Evolutionary conservation across 1,140 invertebrate genomes (phyloP).

Genomic region (Eriosoma lanigerum): DNA sequence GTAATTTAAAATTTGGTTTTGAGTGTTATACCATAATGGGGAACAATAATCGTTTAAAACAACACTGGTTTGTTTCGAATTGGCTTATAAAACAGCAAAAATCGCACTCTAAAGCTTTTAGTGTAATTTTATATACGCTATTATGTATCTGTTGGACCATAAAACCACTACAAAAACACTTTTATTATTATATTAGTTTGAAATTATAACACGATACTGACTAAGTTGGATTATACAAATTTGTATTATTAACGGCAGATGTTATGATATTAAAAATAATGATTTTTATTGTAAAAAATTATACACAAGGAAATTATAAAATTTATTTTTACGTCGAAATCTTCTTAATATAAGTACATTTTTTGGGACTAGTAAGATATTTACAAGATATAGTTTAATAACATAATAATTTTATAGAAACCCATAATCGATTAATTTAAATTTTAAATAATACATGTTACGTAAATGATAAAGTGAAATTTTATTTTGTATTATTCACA

Average conservation of each 20-base stretch:
- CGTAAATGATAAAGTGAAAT: too few species aligned
- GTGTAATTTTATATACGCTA: slow-evolving; percentile 9
- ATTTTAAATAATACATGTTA: too few species aligned
- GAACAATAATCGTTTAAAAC: slow-evolving; percentile 41
- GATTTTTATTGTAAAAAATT: background rate
- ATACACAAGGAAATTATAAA: background rate
- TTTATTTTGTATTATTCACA: too few species aligned
- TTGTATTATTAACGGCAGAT: slow-evolving; percentile 33
- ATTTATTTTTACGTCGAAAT: background rate
- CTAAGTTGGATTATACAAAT: background rate
- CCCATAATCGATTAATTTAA: too few species aligned
- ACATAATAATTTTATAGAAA: too few species aligned
- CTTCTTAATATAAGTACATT: too few species aligned
- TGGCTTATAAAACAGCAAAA: slow-evolving; percentile 43
- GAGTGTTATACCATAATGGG: slow-evolving; percentile 4
- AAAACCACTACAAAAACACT: slow-evolving; percentile 31
- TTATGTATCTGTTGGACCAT: slow-evolving; percentile 35
- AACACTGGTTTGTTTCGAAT: slow-evolving; percentile 33
- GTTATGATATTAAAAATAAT: slow-evolving; percentile 23
- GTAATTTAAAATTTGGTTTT: slow-evolving; percentile 13
- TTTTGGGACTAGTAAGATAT: too few species aligned
- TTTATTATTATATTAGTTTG: slow-evolving; percentile 46
- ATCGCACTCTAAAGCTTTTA: slow-evolving; percentile 44
- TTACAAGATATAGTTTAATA: too few species aligned
- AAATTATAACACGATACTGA: slow-evolving; percentile 37